Evolutionary conservation across 2,113 vertebrate species (phyloP).

Genomic region (Rhea americana): DNA sequence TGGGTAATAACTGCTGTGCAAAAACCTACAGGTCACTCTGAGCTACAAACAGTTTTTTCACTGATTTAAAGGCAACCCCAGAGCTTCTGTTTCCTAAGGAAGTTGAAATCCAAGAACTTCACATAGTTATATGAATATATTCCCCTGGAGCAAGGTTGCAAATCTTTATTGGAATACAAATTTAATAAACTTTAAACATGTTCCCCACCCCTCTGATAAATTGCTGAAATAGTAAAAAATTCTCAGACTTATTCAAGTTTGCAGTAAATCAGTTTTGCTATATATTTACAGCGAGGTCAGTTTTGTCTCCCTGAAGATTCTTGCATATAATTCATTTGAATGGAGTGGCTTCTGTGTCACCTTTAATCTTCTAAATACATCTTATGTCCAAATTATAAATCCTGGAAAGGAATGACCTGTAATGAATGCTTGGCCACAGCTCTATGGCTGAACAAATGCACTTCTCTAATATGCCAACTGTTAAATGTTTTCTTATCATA

Average conservation of each 20-base stretch:
- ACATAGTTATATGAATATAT: not conserved
- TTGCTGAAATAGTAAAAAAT: not conserved
- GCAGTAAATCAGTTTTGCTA: not conserved
- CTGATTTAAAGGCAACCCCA: not conserved
- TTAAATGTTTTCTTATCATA: conserved; percentile 71
- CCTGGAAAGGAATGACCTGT: conserved; percentile 43
- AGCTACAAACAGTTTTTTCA: not conserved
- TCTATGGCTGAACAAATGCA: conserved; percentile 55
- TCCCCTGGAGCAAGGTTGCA: not conserved
- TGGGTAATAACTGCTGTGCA: conserved; percentile 13
- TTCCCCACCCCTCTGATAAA: not conserved
- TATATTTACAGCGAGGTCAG: conserved; percentile 41
- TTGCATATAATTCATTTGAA: conserved; percentile 44
- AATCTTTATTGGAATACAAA: not conserved
- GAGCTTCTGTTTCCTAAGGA: not conserved
- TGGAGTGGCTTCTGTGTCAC: conserved; percentile 9
- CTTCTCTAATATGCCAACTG: conserved; percentile 56
- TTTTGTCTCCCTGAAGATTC: conserved; percentile 5
- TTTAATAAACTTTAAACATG: not conserved
- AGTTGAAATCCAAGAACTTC: not conserved
- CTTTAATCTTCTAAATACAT: conserved; percentile 53
- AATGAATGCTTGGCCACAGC: conserved; percentile 44
- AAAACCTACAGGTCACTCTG: conserved; percentile 29
- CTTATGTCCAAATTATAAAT: conserved; percentile 54
- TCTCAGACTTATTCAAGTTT: not conserved